Conservation (phyloP, 2,888 invertebrate genomes). For the Himalopsyche anomala region DNA sequence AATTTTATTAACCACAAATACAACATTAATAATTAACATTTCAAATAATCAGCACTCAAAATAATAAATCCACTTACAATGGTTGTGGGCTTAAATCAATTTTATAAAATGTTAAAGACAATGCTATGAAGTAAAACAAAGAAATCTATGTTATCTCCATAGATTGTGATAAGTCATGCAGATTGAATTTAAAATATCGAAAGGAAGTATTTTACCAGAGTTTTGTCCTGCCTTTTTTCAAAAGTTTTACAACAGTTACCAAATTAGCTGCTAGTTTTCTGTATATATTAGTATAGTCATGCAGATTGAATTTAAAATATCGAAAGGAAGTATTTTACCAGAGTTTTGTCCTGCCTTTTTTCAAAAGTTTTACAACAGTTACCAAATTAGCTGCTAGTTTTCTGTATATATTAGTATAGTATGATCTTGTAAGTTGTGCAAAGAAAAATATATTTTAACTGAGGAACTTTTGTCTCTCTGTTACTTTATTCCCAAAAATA, state of each 20-base stretch:
- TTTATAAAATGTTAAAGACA: conserved; percentile 18
- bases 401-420: no score
- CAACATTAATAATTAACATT: conserved; percentile 57
- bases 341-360: conserved; percentile 11
- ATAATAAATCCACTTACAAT: conserved; percentile 30
- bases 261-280: no score
- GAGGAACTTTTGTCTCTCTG: no score
- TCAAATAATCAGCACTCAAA: conserved; percentile 30
- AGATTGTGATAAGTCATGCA: conserved; percentile 7
- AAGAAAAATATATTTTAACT: no score
- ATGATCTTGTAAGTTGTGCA: no score
- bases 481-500: no score
- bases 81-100: conserved; percentile 2
- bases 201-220: background rate
- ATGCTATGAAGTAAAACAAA: conserved; percentile 14
- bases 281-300: no score
- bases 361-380: background rate
- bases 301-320: background rate
- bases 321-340: background rate
- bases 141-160: background rate
- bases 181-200: background rate
- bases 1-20: conserved; percentile 60
- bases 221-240: conserved; percentile 15
- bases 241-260: background rate
- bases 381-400: no score